Base-by-base conservation (phyloP, 2,113 vertebrate species). In the Nesogale talazaci region DNA sequence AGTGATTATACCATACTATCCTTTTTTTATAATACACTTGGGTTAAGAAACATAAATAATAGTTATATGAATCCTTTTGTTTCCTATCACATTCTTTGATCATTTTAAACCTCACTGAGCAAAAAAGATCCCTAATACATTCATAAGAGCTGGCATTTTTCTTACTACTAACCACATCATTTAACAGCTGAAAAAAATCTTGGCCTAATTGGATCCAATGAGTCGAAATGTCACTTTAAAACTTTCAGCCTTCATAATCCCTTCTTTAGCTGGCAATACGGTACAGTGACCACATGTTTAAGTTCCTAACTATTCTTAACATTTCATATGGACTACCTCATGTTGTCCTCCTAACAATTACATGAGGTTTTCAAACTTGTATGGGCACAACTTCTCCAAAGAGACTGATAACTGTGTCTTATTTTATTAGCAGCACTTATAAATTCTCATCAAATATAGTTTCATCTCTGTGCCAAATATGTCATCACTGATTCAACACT, bases 181-280 rank as follows among this genome's bases (percentile, higher is more conserved):
- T 94, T 92, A 87, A 76, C 6, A 92, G 40, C 3, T 69, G 46
- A 52, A 61, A 57, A 27, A 31, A 67, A 27, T 16, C 1, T 69
- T 86, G 61, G 10, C 25, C n/a, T 88, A 46, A 16, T 4, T 15
- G 52, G 38, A 17, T 19, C 46, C 67, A 83, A 75, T 25, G 82
- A 70, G 17, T 89, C 57, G 87, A 89, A 95, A 85, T 57, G 52
- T 65, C 38, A 42, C n/a, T 95, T 96, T 84, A 83, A 92, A 87
- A 83, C 2, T 52, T 83, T 74, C 82, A 82, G 61, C 31, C 10
- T 87, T 25, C 74, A 40, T 77, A 91, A 83, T 89, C 57, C 40
- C 25, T 83, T 80, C 70, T 74, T 20, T 25, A 67, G 76, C 78
- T 93, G 79, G 42, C 76, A 59, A 56, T 81, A 88, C 83, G 88